phyloP scores from a whole-genome alignment of 2,888 invertebrate species.

The Lamproptera curius region DNA sequence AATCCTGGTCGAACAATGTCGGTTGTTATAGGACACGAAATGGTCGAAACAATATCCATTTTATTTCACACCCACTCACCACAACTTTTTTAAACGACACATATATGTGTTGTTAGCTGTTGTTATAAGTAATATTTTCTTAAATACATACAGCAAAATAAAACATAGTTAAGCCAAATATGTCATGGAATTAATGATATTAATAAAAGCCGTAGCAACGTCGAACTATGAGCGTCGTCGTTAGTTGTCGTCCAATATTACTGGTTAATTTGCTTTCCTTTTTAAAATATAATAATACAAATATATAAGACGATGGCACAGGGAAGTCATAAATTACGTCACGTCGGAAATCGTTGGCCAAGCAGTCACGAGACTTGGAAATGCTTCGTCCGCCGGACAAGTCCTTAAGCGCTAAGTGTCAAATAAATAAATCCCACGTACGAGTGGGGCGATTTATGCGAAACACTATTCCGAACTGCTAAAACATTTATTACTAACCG shows the following conservation, averaged over 20 bases:
- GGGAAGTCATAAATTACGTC: conserved; percentile 33
- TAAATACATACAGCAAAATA: too few species aligned
- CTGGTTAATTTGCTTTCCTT: too few species aligned
- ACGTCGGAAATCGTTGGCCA: conserved; percentile 28
- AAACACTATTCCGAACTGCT: background rate
- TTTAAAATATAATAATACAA: too few species aligned
- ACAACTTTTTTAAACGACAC: too few species aligned
- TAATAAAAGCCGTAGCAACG: too few species aligned
- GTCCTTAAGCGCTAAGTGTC: background rate
- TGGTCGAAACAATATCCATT: conserved; percentile 38
- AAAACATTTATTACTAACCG: background rate
- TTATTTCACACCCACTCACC: conserved; percentile 35
- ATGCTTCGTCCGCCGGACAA: conserved; percentile 19
- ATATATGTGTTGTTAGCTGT: too few species aligned
- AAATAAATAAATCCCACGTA: conserved; percentile 17
- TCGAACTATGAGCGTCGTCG: too few species aligned
- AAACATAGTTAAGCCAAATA: too few species aligned
- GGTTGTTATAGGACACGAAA: conserved; percentile 45
- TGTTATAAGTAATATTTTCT: too few species aligned
- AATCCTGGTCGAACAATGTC: conserved; percentile 43
- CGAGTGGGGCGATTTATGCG: background rate
- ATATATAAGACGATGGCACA: too few species aligned
- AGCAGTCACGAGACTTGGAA: conserved; percentile 17
- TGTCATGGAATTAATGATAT: too few species aligned
- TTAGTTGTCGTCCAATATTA: too few species aligned